Conservation (phyloP, 2,888 invertebrate genomes). For the Pelosia muscerda region DNA sequence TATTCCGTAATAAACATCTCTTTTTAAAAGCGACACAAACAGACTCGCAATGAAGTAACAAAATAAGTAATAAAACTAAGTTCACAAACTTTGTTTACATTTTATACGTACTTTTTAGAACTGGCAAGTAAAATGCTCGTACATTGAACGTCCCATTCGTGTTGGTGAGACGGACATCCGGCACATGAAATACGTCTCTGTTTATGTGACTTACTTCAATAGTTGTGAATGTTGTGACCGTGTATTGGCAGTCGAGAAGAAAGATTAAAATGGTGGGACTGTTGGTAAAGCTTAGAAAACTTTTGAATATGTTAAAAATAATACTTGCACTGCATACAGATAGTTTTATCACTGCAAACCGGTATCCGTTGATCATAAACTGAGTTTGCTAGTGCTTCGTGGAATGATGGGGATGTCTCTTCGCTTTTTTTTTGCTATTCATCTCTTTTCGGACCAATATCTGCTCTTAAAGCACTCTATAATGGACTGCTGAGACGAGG, state of each 20-base stretch:
- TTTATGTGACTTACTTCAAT: slow-evolving; percentile 56
- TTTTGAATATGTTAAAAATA: not conserved
- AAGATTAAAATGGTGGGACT: not conserved
- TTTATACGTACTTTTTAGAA: slow-evolving; percentile 48
- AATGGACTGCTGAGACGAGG: too few species aligned
- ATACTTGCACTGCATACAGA: not conserved
- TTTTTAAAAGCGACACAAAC: slow-evolving; percentile 6
- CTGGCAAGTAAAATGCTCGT: slow-evolving; percentile 48
- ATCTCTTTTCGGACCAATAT: too few species aligned
- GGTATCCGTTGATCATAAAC: not conserved
- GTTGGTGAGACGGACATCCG: slow-evolving; percentile 65
- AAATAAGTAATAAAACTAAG: slow-evolving; percentile 23
- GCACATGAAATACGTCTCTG: slow-evolving; percentile 66
- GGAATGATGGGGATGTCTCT: too few species aligned
- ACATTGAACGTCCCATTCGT: slow-evolving; percentile 49
- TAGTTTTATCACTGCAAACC: not conserved
- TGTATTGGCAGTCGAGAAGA: slow-evolving; percentile 33
- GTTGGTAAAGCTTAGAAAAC: not conserved
- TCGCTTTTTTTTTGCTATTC: too few species aligned
- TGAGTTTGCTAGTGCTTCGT: not conserved
- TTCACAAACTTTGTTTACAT: slow-evolving; percentile 26
- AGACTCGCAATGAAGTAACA: slow-evolving; percentile 17
- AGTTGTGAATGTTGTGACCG: slow-evolving; percentile 44
- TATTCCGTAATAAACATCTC: not conserved
- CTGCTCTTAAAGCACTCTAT: too few species aligned